phyloP scores from a whole-genome alignment of 2,113 vertebrate genomes.

The Plestiodon gilberti region DNA sequence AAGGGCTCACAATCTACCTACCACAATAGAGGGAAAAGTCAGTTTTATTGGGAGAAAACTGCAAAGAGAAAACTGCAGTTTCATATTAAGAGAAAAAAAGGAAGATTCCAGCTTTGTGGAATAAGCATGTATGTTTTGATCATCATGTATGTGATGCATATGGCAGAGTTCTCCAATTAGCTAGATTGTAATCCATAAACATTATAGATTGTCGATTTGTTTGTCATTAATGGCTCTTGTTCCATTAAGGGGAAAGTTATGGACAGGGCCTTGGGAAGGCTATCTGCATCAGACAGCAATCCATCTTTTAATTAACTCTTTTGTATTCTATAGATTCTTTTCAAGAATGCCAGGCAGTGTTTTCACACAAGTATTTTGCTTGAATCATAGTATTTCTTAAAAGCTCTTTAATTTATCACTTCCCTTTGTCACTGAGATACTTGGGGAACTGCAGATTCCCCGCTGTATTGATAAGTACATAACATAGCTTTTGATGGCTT shows the following conservation, averaged over 20 bases:
- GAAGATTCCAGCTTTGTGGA: background rate
- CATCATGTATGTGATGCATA: background rate
- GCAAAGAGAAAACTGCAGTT: background rate
- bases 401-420: background rate
- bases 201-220: background rate
- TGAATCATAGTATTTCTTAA: background rate
- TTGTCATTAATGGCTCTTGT: background rate
- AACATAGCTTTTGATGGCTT: background rate
- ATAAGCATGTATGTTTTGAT: background rate
- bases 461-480: background rate
- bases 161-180: background rate
- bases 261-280: background rate
- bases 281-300: accelerated
- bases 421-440: background rate
- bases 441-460: background rate
- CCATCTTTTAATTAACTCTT: background rate
- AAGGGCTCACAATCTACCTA: too few relatives aligned
- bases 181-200: background rate
- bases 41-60: too few relatives aligned
- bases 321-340: background rate
- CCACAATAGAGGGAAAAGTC: too few relatives aligned
- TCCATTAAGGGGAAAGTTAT: background rate
- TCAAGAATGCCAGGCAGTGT: background rate
- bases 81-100: background rate
- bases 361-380: background rate